These are phyloP conservation scores for Mesocentrotus franciscanus DNA, from an alignment of 53 echinoderm and acorn worm species.

Conservation along the genomic window DNA sequence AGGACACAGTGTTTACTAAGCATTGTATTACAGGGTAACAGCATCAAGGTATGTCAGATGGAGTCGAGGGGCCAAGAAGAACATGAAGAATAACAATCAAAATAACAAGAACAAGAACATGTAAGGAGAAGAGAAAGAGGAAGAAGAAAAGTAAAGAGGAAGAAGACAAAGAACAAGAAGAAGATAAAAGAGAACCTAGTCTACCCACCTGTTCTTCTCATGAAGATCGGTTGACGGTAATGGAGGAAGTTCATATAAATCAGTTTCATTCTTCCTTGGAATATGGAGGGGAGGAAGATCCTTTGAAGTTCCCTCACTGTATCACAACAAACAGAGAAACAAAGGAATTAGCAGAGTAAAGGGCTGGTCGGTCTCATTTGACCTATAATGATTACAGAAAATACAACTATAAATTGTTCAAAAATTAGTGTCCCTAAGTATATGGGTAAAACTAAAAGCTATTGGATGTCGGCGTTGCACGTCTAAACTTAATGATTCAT, in stretches of 20 bases:
- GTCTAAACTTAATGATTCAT: too few species aligned
- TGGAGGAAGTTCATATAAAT: conserved; percentile 84
- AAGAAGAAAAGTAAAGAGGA: neutral
- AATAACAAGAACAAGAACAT: neutral
- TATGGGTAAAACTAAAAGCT: too few species aligned
- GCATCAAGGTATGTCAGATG: neutral
- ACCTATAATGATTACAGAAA: too few species aligned
- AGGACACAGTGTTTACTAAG: neutral
- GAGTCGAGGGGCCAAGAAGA: neutral
- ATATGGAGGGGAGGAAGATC: conserved; percentile 62
- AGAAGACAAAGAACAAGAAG: neutral
- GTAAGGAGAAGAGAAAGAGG: neutral
- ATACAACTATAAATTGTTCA: too few species aligned
- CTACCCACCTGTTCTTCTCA: neutral
- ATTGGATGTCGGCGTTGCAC: too few species aligned
- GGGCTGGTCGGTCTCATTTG: too few species aligned
- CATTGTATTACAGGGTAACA: neutral
- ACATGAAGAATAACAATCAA: neutral
- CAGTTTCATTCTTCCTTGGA: conserved; percentile 69
- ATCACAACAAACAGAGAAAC: neutral
- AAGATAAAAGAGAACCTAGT: neutral
- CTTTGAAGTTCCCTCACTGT: conserved; percentile 38
- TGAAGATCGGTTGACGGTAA: conserved; percentile 44
- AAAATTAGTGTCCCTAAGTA: too few species aligned
- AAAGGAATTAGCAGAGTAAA: neutral